These are phyloP conservation scores for Luperina testacea DNA, from an alignment of 2,888 invertebrate species.

Conservation along the genomic window DNA sequence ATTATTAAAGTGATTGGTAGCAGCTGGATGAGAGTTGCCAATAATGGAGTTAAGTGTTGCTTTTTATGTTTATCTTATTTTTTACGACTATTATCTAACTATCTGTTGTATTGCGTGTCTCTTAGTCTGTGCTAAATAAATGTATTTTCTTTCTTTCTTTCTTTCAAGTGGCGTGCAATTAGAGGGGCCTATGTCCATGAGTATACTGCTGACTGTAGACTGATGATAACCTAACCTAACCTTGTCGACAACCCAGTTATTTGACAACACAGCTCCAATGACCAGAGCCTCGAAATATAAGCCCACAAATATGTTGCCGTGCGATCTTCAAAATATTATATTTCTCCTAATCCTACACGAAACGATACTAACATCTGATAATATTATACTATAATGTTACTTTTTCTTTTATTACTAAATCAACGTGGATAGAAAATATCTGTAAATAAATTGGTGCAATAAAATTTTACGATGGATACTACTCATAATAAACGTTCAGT, in stretches of 20 bases:
- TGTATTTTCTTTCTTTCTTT: too few species aligned
- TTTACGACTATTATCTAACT: too few species aligned
- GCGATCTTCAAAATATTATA: neutral
- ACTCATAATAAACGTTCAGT: conserved; percentile 51
- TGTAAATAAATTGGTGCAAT: conserved; percentile 59
- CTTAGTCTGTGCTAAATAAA: too few species aligned
- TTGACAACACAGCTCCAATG: neutral
- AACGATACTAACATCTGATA: conserved; percentile 18
- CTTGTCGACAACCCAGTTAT: neutral
- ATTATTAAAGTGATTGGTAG: too few species aligned
- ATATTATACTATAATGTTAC: conserved; percentile 9
- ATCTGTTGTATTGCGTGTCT: too few species aligned
- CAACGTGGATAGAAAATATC: conserved; percentile 57
- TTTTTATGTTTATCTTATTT: too few species aligned
- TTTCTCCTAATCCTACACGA: conserved; percentile 2
- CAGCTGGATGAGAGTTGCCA: too few species aligned
- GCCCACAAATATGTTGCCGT: neutral
- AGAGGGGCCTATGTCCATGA: too few species aligned
- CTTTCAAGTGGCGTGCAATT: too few species aligned
- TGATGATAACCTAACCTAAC: too few species aligned
- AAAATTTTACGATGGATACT: conserved; percentile 55
- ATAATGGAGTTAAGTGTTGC: too few species aligned
- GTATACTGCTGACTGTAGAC: too few species aligned
- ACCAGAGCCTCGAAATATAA: neutral
- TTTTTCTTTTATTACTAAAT: conserved; percentile 59